Evolutionary conservation across 2,797 vertebrate species (phyloP).

Genomic region (Sciurus vulgaris): DNA sequence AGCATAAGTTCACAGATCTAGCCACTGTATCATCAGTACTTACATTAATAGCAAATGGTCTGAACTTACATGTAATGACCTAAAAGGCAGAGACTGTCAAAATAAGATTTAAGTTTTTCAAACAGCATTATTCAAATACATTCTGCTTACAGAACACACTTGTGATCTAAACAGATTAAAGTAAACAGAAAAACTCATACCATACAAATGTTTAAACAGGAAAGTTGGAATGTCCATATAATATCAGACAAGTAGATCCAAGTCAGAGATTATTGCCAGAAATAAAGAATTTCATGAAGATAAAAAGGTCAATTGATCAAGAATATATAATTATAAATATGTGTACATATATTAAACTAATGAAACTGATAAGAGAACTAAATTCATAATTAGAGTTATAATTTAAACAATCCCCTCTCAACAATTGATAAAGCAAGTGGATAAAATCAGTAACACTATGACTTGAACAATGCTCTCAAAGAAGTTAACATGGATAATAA

Average conservation of each 20-base stretch:
- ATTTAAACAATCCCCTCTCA: slow-evolving; percentile 50
- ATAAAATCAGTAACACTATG: background rate
- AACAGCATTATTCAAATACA: slow-evolving; percentile 16
- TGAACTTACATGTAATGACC: background rate
- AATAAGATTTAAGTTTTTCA: slow-evolving; percentile 22
- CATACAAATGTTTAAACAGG: background rate
- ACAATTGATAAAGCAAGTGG: slow-evolving; percentile 37
- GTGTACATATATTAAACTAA: background rate
- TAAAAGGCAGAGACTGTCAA: slow-evolving; percentile 33
- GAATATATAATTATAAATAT: slow-evolving; percentile 21
- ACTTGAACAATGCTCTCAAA: slow-evolving; percentile 40
- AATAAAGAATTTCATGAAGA: slow-evolving; percentile 43
- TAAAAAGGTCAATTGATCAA: slow-evolving; percentile 24
- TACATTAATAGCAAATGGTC: background rate
- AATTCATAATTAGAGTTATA: background rate
- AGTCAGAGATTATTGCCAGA: background rate
- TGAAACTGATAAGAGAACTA: background rate
- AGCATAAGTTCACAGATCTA: background rate
- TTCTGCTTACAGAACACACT: background rate
- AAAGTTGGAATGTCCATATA: slow-evolving; percentile 15
- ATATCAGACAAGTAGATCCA: slow-evolving; percentile 48
- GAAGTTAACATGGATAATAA: slow-evolving; percentile 9
- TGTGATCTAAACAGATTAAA: slow-evolving; percentile 49
- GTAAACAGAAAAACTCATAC: background rate
- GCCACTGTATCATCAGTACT: background rate